Evolutionary conservation across 2,113 vertebrate genomes (phyloP), one percentile per base, ranked within the genome.

Genomic region (Sclerurus mexicanus): DNA sequence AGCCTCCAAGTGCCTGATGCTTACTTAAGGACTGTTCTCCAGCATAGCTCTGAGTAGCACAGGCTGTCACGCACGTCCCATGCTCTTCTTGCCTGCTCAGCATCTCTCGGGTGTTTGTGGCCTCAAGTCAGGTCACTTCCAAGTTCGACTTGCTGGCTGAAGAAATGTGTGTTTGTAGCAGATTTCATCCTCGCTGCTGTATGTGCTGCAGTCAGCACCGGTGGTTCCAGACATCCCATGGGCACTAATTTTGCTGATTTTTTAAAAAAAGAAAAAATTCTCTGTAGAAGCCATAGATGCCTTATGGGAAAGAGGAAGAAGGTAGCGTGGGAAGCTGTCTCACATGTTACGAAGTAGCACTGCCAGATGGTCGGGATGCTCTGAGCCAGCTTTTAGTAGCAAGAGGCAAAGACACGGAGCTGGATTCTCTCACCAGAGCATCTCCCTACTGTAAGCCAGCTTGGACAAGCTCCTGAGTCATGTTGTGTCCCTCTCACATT

Each of bases 291-390:
- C 82, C 87, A 9, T 56, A 59, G 82, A 71, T 77, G 88, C 82
- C 85, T 90, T 78, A 59, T 37, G 60, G 83, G 80, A 85, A 82
- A 46, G 87, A 93, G 83, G 77, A 90, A 91, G 92, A 88, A 78
- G 55, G 73, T 74, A 91, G 53, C 7, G 58, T 96, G 87, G 76
- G 83, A 88, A 85, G 88, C 78, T 77, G 68, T 94, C 90, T 94
- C 7, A 3, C 73, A 10, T 8, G 1, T 59, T 31, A 71, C 89
- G 68, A 90, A 87, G 40, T 16, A 39, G 42, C 22, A 21, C n/a
- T 58, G 50, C 17, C 35, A 23, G 67, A 33, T 72, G 22, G 4
- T 62, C 37, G 8, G n/a, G 75, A 83, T 37, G 59, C 31, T 84
- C 31, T 28, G 53, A 87, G 37, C n/a, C 11, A 7, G 53, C 31